A percentile compares a stretch with the other conserved stretches of the same genome.
phyloP scores from a whole-genome alignment of 1,140 invertebrate species.

The Hylaeus volcanicus region DNA sequence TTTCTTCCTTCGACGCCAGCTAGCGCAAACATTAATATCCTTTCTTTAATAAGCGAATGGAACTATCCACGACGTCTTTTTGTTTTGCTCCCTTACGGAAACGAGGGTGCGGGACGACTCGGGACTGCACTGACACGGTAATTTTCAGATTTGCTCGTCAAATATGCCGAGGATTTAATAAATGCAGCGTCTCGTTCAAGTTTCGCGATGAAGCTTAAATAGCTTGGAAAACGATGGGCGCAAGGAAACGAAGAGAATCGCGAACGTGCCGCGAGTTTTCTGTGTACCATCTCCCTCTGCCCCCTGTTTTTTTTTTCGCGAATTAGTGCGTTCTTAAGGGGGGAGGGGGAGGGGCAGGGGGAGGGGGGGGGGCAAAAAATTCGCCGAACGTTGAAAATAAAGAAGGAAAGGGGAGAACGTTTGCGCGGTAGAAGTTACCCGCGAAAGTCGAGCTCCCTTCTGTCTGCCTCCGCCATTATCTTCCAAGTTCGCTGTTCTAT shows the following conservation, averaged over 20 bases:
- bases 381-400: constrained; percentile 41
- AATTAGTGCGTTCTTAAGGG: constrained; percentile 48
- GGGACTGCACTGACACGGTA: constrained; percentile 23
- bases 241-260: not conserved
- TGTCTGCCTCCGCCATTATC: constrained; percentile 51
- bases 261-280: constrained; percentile 39
- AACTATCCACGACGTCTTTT: not conserved
- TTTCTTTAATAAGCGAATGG: constrained; percentile 41
- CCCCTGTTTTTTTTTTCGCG: not conserved
- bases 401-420: constrained; percentile 50
- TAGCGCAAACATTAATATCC: constrained; percentile 46
- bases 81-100: constrained; percentile 12
- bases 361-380: constrained; percentile 48
- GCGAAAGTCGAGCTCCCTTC: constrained; percentile 42
- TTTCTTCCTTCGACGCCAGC: not conserved
- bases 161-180: constrained; percentile 60
- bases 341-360: not conserved
- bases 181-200: constrained; percentile 55
- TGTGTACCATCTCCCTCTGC: not conserved
- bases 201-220: constrained; percentile 63
- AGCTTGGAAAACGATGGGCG: constrained; percentile 31
- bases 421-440: constrained; percentile 53
- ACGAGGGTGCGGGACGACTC: not conserved
- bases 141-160: constrained; percentile 54
- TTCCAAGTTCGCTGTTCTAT: constrained; percentile 58